Base-by-base conservation (phyloP, 2,113 vertebrate species). In the Lipophrys pholis region DNA sequence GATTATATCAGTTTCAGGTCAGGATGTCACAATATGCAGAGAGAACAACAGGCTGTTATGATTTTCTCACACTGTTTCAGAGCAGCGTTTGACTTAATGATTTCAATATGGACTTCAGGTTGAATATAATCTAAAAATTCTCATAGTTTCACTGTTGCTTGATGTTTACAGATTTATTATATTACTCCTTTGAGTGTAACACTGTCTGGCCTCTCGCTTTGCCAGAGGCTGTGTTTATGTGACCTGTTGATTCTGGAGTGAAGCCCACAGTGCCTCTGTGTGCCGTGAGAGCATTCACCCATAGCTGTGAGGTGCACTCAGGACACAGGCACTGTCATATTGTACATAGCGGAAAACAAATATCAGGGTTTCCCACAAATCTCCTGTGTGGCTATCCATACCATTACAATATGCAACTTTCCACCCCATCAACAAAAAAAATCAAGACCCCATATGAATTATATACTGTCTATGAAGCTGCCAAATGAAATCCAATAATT, bases 361-460 rank as follows among this genome's bases (percentile, higher is more conserved):
- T 17, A 14, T 38, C 36, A 53, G 51, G 39, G 51, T 54, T 56
- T 41, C 21, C 46, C 35, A 42, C 48, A 45, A 51, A 30, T 51
- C 48, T 64, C 38, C 38, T 62, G 48, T 40, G 35, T 43, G 4
- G 5, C 36, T 54, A 54, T 48, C 9, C 52, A 63, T 30, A 11
- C 57, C 40, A 59, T 55, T 51, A 65, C 69, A 66, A 15, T 12
- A 39, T 6, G 3, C 59, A 73, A 60, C 61, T 48, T 63, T 67
- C 74, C n/a, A 36, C 59, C 60, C 9, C 51, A 42, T 38, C 11
- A 21, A 36, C 57, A 49, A 48, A 60, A 60, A 65, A 38, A 59
- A 62, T 12, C 71, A 66, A 40, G 54, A 67, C 16, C 7, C 36
- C 55, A 64, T 14, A 74, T 80, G 69, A 87, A 71, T 78, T 51